These are phyloP conservation scores for Caenorhabditis elegans DNA, from an alignment of 1,140 invertebrate species.

Conservation along the genomic window DNA sequence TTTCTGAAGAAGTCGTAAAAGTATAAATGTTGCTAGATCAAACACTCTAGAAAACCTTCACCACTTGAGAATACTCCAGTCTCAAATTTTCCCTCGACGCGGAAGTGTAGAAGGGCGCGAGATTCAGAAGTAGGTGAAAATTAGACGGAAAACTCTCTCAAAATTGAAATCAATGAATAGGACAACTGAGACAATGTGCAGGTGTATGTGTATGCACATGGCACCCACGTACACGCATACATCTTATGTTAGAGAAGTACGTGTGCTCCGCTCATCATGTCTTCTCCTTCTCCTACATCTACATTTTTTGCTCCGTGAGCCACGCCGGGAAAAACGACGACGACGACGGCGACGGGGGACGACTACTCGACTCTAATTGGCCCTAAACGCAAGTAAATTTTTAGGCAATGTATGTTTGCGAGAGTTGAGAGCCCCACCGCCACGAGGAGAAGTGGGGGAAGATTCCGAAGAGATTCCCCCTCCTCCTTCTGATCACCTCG, in stretches of 20 bases:
- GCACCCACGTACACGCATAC: too few species aligned
- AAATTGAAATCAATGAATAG: too few species aligned
- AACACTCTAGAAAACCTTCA: too few species aligned
- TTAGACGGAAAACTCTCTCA: too few species aligned
- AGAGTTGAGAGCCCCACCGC: not conserved
- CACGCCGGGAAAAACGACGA: not conserved
- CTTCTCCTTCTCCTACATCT: not conserved
- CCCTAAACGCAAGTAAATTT: constrained; percentile 33
- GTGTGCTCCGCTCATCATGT: constrained; percentile 26
- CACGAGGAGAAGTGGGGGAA: too few species aligned
- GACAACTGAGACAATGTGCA: not conserved
- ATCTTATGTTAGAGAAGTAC: not conserved
- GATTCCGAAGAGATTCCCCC: not conserved
- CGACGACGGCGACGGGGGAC: not conserved
- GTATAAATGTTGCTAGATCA: too few species aligned
- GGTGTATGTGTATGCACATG: not conserved
- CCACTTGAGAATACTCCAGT: too few species aligned
- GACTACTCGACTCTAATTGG: constrained; percentile 31
- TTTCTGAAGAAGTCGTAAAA: too few species aligned
- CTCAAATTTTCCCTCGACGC: too few species aligned
- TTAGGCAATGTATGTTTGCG: constrained; percentile 22
- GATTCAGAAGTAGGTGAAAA: too few species aligned
- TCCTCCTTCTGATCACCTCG: not conserved
- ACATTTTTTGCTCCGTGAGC: not conserved
- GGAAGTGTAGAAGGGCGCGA: too few species aligned